Percentiles rank a stretch among this genome's conserved stretches.
phyloP scores from a whole-genome alignment of 2,797 vertebrate genomes.

The Nannoperca obscura region DNA sequence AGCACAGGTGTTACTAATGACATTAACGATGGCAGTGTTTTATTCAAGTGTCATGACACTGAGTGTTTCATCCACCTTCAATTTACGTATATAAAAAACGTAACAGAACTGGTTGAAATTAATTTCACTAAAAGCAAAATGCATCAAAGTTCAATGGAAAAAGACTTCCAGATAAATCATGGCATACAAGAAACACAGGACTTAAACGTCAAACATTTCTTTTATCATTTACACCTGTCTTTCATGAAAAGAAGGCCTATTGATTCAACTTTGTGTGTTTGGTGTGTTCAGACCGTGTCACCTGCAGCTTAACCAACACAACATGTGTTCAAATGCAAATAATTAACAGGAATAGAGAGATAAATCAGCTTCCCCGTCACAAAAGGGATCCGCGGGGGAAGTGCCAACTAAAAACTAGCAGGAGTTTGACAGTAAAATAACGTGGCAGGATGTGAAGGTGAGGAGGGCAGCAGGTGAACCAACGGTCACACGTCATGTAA shows the following conservation, averaged over 20 bases:
- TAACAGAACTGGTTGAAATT: too few species aligned
- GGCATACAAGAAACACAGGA: too few species aligned
- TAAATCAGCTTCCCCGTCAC: constrained; percentile 5
- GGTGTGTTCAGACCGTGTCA: neutral
- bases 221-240: neutral
- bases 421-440: constrained; percentile 41
- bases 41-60: neutral
- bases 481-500: constrained; percentile 16
- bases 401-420: neutral
- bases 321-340: constrained; percentile 32
- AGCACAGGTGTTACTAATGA: neutral
- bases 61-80: neutral
- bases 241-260: neutral
- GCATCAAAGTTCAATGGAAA: too few species aligned
- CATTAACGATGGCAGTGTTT: neutral
- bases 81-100: too few species aligned
- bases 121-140: too few species aligned
- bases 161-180: too few species aligned
- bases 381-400: neutral
- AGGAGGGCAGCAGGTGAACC: constrained; percentile 21
- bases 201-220: neutral
- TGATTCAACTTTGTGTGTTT: too few species aligned
- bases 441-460: neutral
- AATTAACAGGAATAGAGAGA: constrained; percentile 13
- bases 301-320: neutral